Base-by-base conservation (phyloP, 2,797 vertebrate genomes). In the Philypnodon macrostomus region DNA sequence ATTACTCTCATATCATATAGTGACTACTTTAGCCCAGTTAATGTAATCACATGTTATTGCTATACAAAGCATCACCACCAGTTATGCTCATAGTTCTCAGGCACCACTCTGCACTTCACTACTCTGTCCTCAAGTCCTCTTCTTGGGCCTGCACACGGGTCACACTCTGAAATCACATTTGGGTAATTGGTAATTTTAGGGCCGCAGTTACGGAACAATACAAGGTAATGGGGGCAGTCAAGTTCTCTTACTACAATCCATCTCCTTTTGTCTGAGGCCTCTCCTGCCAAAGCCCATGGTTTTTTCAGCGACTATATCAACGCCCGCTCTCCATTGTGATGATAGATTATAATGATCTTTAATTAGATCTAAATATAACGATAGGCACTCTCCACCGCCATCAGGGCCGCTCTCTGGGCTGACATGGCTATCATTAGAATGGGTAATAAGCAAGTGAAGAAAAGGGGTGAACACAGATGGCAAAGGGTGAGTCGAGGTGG, bases 311-410 rank as follows among this genome's bases (percentile, higher is more conserved):
- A 70, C 66, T 70, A 62, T 42, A 75, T 74, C 67, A 71, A 63
- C 53, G 69, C 58, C 63, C 41, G 58, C 58, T 65, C 58, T 70
- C 69, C 66, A 63, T 70, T 68, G 73, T 71, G 76, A 71, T 83
- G 79, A 85, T 79, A 80, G 77, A 83, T 83, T 81, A 75, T 84
- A 87, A 87, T 85, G 80, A 85, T 81, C 69, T 78, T 81, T 86
- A 87, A 88, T 85, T 87, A 85, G 80, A 75, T 85, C 84, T 88
- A 86, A 85, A 85, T 85, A 85, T 86, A 88, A 84, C 77, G 70
- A 79, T 73, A 67, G 60, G 50, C 67, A n/a, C 69, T 58, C 52
- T n/a, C n/a, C n/a, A 32, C 35, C 70, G 71, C 71, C 68, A 76
- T 86, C 77, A 80, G 56, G 44, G 53, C 54, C 55, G 47, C 70